Percentiles rank a stretch among this genome's conserved stretches.
Conservation (phyloP, 2,888 invertebrate genomes). For the Lepidocyrtinus sp. region DNA sequence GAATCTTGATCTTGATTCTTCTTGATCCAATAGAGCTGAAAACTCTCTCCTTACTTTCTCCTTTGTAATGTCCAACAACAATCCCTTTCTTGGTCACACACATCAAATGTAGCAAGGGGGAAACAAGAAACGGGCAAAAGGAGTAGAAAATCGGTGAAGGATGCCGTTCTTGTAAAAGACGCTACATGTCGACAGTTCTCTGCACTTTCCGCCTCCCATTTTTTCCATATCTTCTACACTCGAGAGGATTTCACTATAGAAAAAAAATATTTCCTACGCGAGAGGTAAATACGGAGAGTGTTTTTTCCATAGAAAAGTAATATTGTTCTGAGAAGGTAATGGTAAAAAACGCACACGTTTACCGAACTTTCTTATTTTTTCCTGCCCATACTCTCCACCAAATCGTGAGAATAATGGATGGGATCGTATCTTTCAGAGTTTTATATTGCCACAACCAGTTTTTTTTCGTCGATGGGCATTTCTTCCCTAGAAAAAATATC, state of each 20-base stretch:
- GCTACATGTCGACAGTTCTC: conserved; percentile 17
- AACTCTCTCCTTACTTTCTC: conserved; percentile 31
- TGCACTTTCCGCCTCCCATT: conserved; percentile 40
- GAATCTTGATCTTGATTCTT: conserved; percentile 61
- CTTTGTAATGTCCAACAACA: conserved; percentile 48
- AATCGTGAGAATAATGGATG: conserved; percentile 56
- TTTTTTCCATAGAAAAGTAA: conserved; percentile 10
- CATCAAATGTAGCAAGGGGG: conserved; percentile 30
- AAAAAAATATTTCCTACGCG: neutral
- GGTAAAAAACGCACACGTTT: conserved; percentile 24
- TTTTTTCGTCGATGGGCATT: conserved; percentile 1
- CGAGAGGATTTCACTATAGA: conserved; percentile 49
- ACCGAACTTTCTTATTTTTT: conserved; percentile 21
- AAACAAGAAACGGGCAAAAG: conserved; percentile 10
- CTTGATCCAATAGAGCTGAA: conserved; percentile 59
- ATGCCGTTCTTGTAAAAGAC: conserved; percentile 33
- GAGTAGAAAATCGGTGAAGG: conserved; percentile 40
- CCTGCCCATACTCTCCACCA: conserved; percentile 28
- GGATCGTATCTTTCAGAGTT: conserved; percentile 32
- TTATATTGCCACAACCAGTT: conserved; percentile 1
- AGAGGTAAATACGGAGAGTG: conserved; percentile 16
- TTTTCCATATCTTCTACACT: conserved; percentile 44
- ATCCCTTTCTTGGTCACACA: conserved; percentile 48
- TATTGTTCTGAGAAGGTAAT: conserved; percentile 27
- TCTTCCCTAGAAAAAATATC: neutral